Conservation (phyloP, 2,888 invertebrate genomes). For the Rhagophthalmus giganteus region DNA sequence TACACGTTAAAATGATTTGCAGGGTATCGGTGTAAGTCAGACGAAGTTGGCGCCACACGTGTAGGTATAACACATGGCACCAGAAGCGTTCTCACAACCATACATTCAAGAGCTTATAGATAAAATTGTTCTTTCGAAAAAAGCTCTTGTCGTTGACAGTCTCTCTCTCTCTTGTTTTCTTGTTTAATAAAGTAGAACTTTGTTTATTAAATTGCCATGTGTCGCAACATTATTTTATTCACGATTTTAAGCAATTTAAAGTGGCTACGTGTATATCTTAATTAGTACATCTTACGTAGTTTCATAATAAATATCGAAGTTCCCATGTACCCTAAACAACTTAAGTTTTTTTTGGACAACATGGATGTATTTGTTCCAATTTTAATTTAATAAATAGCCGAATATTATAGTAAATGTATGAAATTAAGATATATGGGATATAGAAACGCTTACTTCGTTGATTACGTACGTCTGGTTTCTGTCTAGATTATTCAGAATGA, state of each 20-base stretch:
- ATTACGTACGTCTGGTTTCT: constrained; percentile 38
- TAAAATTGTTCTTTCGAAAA: constrained; percentile 21
- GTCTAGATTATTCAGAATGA: constrained; percentile 34
- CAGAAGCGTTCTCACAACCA: constrained; percentile 27
- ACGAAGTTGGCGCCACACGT: constrained; percentile 27
- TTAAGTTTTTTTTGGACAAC: too few relatives aligned
- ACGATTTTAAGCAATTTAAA: background rate
- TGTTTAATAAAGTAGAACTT: background rate
- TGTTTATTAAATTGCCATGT: background rate
- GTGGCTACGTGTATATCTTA: background rate
- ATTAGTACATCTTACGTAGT: background rate
- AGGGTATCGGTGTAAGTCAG: constrained; percentile 19
- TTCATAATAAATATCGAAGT: too few relatives aligned
- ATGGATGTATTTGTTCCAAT: too few relatives aligned
- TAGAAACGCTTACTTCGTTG: constrained; percentile 31
- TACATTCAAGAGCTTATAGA: constrained; percentile 29
- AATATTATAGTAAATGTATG: background rate
- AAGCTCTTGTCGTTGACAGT: constrained; percentile 13
- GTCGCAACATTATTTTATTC: background rate
- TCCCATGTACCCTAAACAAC: too few relatives aligned
- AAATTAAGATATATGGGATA: constrained; percentile 8
- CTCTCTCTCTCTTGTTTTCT: constrained; percentile 15
- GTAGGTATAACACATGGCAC: constrained; percentile 26
- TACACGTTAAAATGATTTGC: constrained; percentile 15
- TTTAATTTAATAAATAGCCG: too few relatives aligned